Evolutionary conservation across 2,797 vertebrate genomes (phyloP).

Genomic region (Malacoraja senta): DNA sequence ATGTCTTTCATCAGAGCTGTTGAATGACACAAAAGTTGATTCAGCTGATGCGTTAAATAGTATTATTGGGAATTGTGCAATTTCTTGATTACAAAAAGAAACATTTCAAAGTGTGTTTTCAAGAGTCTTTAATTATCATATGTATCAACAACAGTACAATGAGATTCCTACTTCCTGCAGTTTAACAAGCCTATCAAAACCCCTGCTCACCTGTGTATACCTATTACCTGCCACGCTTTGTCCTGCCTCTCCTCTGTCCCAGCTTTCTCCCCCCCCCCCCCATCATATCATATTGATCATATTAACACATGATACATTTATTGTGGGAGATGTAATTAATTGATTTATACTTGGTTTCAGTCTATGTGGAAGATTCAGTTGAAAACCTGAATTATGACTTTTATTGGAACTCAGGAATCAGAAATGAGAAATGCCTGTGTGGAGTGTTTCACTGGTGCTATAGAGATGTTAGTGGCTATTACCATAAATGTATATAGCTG

Average conservation of each 20-base stretch:
- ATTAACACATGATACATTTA: neutral
- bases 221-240: too few relatives aligned
- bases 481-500: neutral
- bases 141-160: too few relatives aligned
- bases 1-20: neutral
- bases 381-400: neutral
- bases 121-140: neutral
- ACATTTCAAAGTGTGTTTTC: neutral
- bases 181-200: too few relatives aligned
- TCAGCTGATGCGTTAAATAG: neutral
- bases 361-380: neutral
- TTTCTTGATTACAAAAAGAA: neutral
- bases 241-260: too few relatives aligned
- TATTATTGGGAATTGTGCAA: neutral
- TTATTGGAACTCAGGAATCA: neutral
- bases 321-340: neutral
- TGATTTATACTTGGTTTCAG: neutral
- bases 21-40: neutral
- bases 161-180: too few relatives aligned
- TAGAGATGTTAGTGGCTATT: neutral
- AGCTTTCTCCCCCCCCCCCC: too few relatives aligned
- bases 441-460: neutral
- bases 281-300: too few relatives aligned
- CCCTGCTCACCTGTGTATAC: too few relatives aligned
- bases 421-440: neutral